Conservation (phyloP, 2,888 invertebrate genomes). For the Callimorpha dominula region DNA sequence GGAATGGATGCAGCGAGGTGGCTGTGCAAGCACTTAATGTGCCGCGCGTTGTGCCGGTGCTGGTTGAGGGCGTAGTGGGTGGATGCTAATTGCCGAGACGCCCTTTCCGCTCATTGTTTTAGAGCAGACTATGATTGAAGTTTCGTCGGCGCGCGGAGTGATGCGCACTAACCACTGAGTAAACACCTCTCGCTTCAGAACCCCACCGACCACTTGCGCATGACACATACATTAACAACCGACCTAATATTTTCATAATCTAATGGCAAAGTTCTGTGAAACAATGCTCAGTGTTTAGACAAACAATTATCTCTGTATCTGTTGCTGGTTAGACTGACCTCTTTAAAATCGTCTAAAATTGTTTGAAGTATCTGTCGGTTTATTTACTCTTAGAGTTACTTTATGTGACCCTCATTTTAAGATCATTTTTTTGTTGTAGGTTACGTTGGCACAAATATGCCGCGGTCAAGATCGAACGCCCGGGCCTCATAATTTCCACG, state of each 20-base stretch:
- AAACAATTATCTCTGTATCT: constrained; percentile 83
- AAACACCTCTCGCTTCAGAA: constrained; percentile 77
- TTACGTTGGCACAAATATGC: constrained; percentile 93
- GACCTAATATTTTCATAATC: constrained; percentile 87
- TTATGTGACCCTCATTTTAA: constrained; percentile 58
- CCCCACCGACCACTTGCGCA: constrained; percentile 74
- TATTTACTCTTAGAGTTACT: constrained; percentile 61
- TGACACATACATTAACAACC: constrained; percentile 86
- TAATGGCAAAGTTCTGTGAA: constrained; percentile 87
- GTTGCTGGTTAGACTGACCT: constrained; percentile 84
- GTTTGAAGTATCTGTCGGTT: constrained; percentile 73
- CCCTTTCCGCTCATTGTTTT: constrained; percentile 86
- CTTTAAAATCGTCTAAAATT: constrained; percentile 83
- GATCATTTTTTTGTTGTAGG: constrained; percentile 84
- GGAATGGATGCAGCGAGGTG: constrained; percentile 63
- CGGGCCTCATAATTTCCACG: constrained; percentile 88
- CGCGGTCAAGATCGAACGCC: constrained; percentile 90
- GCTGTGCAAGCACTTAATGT: constrained; percentile 76
- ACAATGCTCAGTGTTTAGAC: constrained; percentile 82
- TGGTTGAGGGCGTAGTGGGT: constrained; percentile 79
- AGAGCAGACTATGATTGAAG: constrained; percentile 86
- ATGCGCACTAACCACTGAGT: constrained; percentile 79
- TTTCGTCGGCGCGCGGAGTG: constrained; percentile 78
- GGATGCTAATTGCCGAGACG: constrained; percentile 84
- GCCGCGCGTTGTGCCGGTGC: constrained; percentile 67